Conservation (phyloP, 1,140 invertebrate genomes). For the Megalonaias nervosa region DNA sequence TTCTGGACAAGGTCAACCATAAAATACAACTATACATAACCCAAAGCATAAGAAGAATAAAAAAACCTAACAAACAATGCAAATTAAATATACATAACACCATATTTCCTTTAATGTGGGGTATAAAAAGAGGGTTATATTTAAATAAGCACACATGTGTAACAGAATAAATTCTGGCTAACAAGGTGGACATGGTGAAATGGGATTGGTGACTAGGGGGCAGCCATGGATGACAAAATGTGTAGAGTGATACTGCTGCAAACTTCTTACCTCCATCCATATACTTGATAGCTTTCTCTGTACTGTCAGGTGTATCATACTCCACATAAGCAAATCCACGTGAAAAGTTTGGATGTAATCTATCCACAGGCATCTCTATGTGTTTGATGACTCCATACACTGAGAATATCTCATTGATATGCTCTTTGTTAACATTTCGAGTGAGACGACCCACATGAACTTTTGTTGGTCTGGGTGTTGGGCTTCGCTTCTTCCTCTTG, state of each 20-base stretch:
- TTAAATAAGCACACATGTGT: too few species aligned
- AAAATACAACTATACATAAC: too few species aligned
- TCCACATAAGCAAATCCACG: slow-evolving; percentile 96
- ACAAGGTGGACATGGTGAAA: too few species aligned
- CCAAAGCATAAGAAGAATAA: too few species aligned
- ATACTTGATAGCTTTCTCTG: slow-evolving; percentile 98
- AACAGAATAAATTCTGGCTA: too few species aligned
- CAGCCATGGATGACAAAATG: neutral
- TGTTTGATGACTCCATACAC: slow-evolving; percentile 92
- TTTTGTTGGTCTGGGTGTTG: slow-evolving; percentile 74
- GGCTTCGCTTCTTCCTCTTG: slow-evolving; percentile 56
- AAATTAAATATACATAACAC: too few species aligned
- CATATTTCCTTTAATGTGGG: too few species aligned
- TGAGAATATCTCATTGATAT: slow-evolving; percentile 95
- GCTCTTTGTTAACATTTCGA: slow-evolving; percentile 90
- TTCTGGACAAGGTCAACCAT: too few species aligned
- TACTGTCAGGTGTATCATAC: slow-evolving; percentile 93
- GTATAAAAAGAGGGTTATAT: neutral
- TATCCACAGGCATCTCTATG: slow-evolving; percentile 91
- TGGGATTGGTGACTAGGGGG: too few species aligned
- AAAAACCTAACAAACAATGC: too few species aligned
- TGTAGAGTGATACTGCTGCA: too few species aligned
- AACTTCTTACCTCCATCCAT: slow-evolving; percentile 94
- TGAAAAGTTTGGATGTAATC: slow-evolving; percentile 87
- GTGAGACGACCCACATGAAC: slow-evolving; percentile 94